Base-by-base conservation (phyloP, 2,888 invertebrate species). In the Molanna angustata region DNA sequence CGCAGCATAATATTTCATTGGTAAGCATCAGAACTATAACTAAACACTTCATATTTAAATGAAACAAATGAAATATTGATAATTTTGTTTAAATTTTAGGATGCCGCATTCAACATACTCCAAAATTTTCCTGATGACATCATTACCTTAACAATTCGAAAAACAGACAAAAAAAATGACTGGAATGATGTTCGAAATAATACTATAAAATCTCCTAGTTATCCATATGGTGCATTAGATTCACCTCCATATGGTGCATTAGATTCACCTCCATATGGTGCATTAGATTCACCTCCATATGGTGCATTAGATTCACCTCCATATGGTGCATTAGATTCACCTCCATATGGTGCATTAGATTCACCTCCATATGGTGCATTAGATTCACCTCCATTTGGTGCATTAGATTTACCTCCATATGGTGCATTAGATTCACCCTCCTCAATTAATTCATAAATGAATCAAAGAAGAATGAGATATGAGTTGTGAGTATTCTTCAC, bases 1-100 rank as follows among this genome's bases (percentile, higher is more conserved):
- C 86, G 0, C 73, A 91, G 57, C 88, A 86, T 61, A 84, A 84
- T 60, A 74, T 85, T 58, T 81, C 82, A 16, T 66, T 86, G 62
- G 87, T 88, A 68, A 67, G 35, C 11, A 13, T 13, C 6, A 35
- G 6, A 27, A 27, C 27, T 27, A 27, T 11, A 27, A 27, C 27
- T 7, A 27, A 7, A 27, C 6, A 6, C 6, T n/a, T n/a, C n/a
- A 27, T 27, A 27, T 27, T 11, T 6, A 27, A 6, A 11, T 7
- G 6, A 7, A 27, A 11, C 27, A 27, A 27, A 27, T 7, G 6
- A 27, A 6, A 7, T 27, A 27, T 7, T 27, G 11, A 27, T 35
- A 35, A 35, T n/a, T 4, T 35, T 4, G 9, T 35, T 35, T 3
- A 37, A 37, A 33, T 45, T 66, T 32, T 62, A 77, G 77, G 77